phyloP scores from a whole-genome alignment of 2,888 invertebrate species.

The Drosophila mercatorum region DNA sequence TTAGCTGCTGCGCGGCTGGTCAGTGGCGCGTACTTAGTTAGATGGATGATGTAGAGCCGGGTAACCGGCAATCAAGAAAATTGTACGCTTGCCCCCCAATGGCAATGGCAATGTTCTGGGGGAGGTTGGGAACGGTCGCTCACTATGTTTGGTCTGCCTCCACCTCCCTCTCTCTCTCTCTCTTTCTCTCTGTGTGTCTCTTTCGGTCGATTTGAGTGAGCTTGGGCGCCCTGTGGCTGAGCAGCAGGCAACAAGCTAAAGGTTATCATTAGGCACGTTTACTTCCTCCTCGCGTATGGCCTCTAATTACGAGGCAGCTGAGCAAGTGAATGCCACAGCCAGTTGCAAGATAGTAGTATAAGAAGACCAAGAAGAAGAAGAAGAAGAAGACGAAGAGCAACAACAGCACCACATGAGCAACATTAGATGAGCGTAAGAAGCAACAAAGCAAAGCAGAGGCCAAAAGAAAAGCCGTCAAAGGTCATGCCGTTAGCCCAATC shows the following conservation, averaged over 20 bases:
- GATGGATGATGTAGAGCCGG: conserved; percentile 61
- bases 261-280: conserved; percentile 80
- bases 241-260: conserved; percentile 64
- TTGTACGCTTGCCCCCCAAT: conserved; percentile 60
- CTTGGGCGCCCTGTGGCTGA: conserved; percentile 44
- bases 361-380: not conserved
- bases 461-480: conserved; percentile 43
- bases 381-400: not conserved
- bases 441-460: not conserved
- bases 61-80: conserved; percentile 74
- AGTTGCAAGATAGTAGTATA: conserved; percentile 7
- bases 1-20: conserved; percentile 48
- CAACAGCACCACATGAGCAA: conserved; percentile 3
- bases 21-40: conserved; percentile 77
- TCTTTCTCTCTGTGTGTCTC: not conserved
- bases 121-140: conserved; percentile 2
- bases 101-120: conserved; percentile 16
- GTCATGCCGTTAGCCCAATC: conserved; percentile 58
- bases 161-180: not conserved
- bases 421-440: conserved; percentile 34
- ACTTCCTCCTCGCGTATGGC: conserved; percentile 68
- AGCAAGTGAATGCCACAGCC: conserved; percentile 48
- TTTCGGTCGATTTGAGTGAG: conserved; percentile 1
- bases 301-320: conserved; percentile 69
- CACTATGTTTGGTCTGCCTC: conserved; percentile 17